Percentiles rank a stretch among this genome's conserved stretches.
These are phyloP conservation scores for Cuniculus paca DNA, from an alignment of 2,797 vertebrate genomes.

Conservation along the genomic window DNA sequence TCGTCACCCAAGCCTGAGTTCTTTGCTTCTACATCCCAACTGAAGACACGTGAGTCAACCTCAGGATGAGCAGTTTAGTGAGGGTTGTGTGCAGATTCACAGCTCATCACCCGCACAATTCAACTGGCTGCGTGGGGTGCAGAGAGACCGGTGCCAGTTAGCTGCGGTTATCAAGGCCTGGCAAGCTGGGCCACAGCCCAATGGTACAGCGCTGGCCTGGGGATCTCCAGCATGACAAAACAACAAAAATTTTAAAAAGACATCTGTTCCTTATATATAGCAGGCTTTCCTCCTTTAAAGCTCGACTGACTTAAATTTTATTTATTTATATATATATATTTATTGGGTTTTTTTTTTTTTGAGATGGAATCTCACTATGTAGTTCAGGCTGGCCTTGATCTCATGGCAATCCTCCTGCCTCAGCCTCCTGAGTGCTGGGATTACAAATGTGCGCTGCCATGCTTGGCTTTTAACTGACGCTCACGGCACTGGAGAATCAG, in stretches of 20 bases:
- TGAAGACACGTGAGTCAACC: not conserved
- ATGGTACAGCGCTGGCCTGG: no score
- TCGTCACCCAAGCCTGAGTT: not conserved
- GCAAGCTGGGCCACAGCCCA: not conserved
- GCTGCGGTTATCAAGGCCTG: not conserved
- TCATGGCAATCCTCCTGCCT: not conserved
- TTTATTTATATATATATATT: not conserved
- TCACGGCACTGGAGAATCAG: no score
- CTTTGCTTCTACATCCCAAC: not conserved
- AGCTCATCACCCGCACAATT: not conserved
- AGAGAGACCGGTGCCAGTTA: rapidly evolving
- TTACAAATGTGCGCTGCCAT: not conserved
- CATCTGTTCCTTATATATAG: no score
- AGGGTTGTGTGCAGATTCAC: not conserved
- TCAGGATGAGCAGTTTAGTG: not conserved
- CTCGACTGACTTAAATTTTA: not conserved
- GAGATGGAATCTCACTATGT: not conserved
- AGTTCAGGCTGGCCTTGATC: not conserved
- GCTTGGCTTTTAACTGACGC: not conserved
- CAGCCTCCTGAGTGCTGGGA: not conserved
- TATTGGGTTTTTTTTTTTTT: not conserved
- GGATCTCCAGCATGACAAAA: not conserved
- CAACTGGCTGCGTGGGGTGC: not conserved
- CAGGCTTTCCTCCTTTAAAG: not conserved
- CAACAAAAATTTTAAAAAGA: not conserved